Evolutionary conservation across 2,113 vertebrate species (phyloP).

Genomic region (Terrapene triunguis): DNA sequence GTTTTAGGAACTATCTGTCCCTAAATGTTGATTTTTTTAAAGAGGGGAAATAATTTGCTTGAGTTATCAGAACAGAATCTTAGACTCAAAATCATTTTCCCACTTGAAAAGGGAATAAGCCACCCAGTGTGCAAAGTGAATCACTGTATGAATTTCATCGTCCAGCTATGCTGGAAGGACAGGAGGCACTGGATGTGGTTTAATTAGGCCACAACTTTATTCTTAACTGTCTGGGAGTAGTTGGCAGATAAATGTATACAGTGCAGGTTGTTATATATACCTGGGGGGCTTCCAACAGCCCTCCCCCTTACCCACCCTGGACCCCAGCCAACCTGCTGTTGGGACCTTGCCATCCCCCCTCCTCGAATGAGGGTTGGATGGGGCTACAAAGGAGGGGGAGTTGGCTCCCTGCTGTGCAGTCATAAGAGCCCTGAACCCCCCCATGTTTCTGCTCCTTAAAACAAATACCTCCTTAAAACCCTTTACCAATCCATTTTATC

Average conservation of each 20-base stretch:
- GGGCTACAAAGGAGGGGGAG: neutral
- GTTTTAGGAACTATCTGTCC: neutral
- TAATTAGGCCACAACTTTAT: neutral
- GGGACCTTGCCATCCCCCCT: neutral
- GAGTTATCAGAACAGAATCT: constrained; percentile 10
- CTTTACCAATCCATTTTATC: neutral
- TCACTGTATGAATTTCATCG: neutral
- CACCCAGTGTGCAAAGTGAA: neutral
- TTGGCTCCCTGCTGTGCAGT: neutral
- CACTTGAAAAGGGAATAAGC: constrained; percentile 22
- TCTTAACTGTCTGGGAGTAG: neutral
- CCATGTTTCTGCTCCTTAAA: neutral
- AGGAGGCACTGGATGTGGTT: neutral
- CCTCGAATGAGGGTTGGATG: neutral
- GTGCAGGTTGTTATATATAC: neutral
- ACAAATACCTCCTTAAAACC: neutral
- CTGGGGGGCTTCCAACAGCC: neutral
- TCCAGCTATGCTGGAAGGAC: neutral
- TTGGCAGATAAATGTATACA: neutral
- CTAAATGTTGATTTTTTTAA: neutral
- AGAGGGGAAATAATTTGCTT: constrained; percentile 12
- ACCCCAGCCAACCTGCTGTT: neutral
- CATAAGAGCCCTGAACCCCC: neutral
- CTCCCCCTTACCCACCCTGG: neutral
- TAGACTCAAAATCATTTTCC: constrained; percentile 23